Conservation (phyloP, 2,797 vertebrate genomes). For the Malacoctenus gilli region DNA sequence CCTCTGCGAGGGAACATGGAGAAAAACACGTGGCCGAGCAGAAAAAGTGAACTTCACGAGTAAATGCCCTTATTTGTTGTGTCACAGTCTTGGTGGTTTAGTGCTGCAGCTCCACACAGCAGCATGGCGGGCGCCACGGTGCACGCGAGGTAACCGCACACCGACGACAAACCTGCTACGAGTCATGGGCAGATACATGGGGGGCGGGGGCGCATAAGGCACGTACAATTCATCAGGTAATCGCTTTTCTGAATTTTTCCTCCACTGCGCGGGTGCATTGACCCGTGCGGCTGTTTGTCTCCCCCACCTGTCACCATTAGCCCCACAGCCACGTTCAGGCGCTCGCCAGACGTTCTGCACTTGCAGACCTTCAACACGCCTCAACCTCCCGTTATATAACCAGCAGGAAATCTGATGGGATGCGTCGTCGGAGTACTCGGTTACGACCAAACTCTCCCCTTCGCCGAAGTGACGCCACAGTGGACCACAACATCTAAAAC, state of each 20-base stretch:
- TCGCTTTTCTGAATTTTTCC: slow-evolving; percentile 25
- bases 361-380: slow-evolving; percentile 1
- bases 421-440: slow-evolving; percentile 9
- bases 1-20: background rate
- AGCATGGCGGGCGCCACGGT: too few relatives aligned
- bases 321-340: slow-evolving; percentile 7
- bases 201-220: slow-evolving; percentile 9
- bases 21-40: slow-evolving; percentile 1
- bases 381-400: slow-evolving; percentile 7
- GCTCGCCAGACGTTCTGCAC: slow-evolving; percentile 1
- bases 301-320: slow-evolving; percentile 33
- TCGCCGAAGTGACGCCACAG: slow-evolving; percentile 17
- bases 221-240: slow-evolving; percentile 19
- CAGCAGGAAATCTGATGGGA: slow-evolving; percentile 11
- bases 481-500: slow-evolving; percentile 31
- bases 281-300: slow-evolving; percentile 19
- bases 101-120: background rate
- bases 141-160: background rate
- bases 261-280: slow-evolving; percentile 9
- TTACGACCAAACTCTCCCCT: slow-evolving; percentile 14
- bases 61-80: background rate
- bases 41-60: background rate
- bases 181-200: slow-evolving; percentile 23
- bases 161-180: background rate
- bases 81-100: slow-evolving; percentile 1